A percentile compares a stretch with the other conserved stretches of the same genome.
phyloP scores from a whole-genome alignment of 2,113 vertebrate genomes.

The Podarcis muralis region DNA sequence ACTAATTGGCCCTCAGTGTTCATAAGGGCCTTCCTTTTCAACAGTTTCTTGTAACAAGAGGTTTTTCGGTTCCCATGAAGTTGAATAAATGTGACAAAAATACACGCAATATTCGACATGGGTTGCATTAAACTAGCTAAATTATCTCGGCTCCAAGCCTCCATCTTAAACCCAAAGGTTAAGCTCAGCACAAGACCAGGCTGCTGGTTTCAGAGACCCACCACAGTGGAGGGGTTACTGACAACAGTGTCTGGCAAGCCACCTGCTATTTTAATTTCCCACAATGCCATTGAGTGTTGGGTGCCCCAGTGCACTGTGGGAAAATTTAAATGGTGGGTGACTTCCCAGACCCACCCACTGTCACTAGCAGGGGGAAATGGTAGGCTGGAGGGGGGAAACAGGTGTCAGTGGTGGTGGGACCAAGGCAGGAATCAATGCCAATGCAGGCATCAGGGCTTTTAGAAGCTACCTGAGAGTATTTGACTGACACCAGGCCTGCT shows the following conservation, averaged over 20 bases:
- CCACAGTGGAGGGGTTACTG: background rate
- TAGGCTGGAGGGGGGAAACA: background rate
- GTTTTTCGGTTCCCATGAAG: background rate
- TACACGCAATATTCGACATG: background rate
- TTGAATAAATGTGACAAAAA: background rate
- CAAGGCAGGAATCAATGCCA: background rate
- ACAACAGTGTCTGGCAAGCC: background rate
- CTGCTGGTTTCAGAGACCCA: background rate
- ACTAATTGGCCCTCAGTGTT: background rate
- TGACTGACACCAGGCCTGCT: background rate
- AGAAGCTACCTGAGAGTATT: too few relatives aligned
- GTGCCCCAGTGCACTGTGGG: background rate
- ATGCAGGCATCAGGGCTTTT: background rate
- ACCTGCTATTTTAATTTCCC: background rate
- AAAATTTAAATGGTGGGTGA: background rate
- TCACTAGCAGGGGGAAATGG: background rate
- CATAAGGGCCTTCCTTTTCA: background rate
- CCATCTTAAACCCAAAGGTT: background rate
- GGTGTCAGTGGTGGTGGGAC: background rate
- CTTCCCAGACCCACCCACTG: background rate
- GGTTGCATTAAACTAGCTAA: background rate
- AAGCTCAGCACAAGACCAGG: background rate
- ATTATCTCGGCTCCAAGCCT: background rate
- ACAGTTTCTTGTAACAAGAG: background rate
- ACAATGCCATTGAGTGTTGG: background rate